Conservation (phyloP, 92 coral and sea anemone genomes). For the Porites lobata region DNA sequence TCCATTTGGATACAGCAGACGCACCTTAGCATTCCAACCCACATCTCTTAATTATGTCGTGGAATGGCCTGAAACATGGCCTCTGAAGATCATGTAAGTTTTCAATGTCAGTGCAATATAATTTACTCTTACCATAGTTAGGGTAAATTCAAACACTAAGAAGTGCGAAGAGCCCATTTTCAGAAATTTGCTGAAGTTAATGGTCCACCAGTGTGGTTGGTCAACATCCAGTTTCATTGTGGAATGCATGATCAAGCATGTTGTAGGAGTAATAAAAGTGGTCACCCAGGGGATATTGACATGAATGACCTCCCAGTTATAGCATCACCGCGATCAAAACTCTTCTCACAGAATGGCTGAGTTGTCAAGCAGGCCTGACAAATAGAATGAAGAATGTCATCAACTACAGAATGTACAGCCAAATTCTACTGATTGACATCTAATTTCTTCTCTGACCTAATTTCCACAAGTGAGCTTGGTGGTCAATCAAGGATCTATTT, state of each 20-base stretch:
- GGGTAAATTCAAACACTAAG: not conserved
- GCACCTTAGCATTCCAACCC: slow-evolving; percentile 80
- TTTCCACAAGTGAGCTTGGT: too few species aligned
- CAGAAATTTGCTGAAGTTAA: too few species aligned
- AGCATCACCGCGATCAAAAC: not conserved
- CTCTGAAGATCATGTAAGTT: slow-evolving; percentile 86
- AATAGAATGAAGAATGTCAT: not conserved
- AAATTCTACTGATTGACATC: not conserved
- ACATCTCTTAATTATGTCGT: slow-evolving; percentile 83
- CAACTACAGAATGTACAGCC: not conserved
- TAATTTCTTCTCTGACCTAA: not conserved
- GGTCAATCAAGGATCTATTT: too few species aligned
- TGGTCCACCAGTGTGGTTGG: not conserved
- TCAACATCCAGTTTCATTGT: not conserved
- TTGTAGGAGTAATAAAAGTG: too few species aligned
- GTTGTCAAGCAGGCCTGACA: not conserved
- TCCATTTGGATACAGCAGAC: slow-evolving; percentile 90
- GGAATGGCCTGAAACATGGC: slow-evolving; percentile 97
- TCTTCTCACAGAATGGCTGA: not conserved
- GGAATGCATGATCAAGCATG: not conserved
- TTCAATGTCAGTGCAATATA: not conserved
- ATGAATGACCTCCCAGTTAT: not conserved
- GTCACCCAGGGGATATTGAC: not conserved
- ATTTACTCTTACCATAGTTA: not conserved
- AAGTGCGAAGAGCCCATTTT: not conserved